Percentiles rank a stretch among this genome's conserved stretches.
Evolutionary conservation across 2,888 invertebrate genomes (phyloP).

Genomic region (Lepeophtheirus nordmannii): DNA sequence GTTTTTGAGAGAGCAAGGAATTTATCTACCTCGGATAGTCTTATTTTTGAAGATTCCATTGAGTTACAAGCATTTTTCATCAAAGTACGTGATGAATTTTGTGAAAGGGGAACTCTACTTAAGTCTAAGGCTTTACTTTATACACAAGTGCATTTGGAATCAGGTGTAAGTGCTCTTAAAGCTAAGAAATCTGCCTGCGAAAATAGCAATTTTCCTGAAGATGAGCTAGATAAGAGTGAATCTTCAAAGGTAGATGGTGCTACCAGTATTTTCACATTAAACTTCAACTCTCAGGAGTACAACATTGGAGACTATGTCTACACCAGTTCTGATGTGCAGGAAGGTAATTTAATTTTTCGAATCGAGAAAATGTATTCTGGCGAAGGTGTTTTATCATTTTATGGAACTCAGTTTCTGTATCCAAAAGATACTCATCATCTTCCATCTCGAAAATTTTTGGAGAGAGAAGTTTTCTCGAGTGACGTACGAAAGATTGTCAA

Average conservation of each 20-base stretch:
- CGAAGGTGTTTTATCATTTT: neutral
- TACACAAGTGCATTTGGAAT: constrained; percentile 55
- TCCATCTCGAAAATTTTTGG: constrained; percentile 81
- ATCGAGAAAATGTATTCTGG: constrained; percentile 72
- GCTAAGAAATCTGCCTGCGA: constrained; percentile 50
- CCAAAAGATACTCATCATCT: constrained; percentile 93
- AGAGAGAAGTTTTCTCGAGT: constrained; percentile 91
- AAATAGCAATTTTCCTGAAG: constrained; percentile 37
- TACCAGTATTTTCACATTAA: constrained; percentile 38
- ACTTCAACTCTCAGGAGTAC: constrained; percentile 58
- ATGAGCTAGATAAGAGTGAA: neutral
- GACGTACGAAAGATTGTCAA: constrained; percentile 70
- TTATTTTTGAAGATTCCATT: constrained; percentile 84
- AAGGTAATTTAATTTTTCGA: constrained; percentile 46
- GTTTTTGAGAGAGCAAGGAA: constrained; percentile 74
- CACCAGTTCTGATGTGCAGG: constrained; percentile 35
- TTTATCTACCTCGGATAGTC: constrained; percentile 76
- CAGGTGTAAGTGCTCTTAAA: constrained; percentile 56
- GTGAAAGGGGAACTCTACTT: constrained; percentile 43
- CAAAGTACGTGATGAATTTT: constrained; percentile 32
- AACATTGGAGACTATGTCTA: constrained; percentile 83
- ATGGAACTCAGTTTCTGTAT: constrained; percentile 70
- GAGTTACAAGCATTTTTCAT: constrained; percentile 84
- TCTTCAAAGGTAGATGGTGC: too few relatives aligned
- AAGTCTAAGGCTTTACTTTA: constrained; percentile 73